Evolutionary conservation across 2,797 vertebrate genomes (phyloP).

Genomic region (Pipistrellus pygmaeus): DNA sequence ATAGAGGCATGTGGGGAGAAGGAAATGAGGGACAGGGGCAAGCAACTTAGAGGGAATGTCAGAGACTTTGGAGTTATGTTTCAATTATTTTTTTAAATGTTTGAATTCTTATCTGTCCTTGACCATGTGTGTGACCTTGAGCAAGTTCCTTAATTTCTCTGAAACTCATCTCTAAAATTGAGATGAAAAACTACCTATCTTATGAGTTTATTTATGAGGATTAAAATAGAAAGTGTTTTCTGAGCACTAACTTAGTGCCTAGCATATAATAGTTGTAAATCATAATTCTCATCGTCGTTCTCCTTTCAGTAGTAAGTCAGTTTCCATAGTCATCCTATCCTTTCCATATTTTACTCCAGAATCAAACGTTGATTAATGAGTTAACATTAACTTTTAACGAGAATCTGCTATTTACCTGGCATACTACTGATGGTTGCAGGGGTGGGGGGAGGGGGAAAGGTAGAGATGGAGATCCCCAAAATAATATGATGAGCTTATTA

Average conservation of each 20-base stretch:
- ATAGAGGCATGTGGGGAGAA: neutral
- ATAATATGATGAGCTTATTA: neutral
- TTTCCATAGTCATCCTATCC: neutral
- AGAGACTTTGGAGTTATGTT: neutral
- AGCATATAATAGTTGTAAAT: neutral
- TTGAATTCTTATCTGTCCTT: neutral
- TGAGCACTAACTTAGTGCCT: neutral
- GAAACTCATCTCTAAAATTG: neutral
- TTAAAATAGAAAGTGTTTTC: neutral
- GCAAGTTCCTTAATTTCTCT: neutral
- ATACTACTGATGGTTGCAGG: too few species aligned
- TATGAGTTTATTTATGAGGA: neutral
- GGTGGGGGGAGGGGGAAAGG: accelerated
- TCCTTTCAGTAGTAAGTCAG: neutral
- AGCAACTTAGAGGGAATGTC: neutral
- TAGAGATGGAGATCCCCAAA: neutral
- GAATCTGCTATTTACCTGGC: neutral
- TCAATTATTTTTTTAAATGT: neutral
- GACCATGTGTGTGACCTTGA: neutral
- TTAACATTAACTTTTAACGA: neutral
- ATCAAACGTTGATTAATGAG: neutral
- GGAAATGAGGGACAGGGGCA: neutral
- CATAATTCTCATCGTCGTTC: neutral
- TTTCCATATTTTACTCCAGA: neutral
- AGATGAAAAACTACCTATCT: neutral